A percentile compares a stretch with the other conserved stretches of the same genome.
These are phyloP conservation scores for Zaprionus lachaisei DNA, from an alignment of 1,140 invertebrate species.

Conservation along the genomic window DNA sequence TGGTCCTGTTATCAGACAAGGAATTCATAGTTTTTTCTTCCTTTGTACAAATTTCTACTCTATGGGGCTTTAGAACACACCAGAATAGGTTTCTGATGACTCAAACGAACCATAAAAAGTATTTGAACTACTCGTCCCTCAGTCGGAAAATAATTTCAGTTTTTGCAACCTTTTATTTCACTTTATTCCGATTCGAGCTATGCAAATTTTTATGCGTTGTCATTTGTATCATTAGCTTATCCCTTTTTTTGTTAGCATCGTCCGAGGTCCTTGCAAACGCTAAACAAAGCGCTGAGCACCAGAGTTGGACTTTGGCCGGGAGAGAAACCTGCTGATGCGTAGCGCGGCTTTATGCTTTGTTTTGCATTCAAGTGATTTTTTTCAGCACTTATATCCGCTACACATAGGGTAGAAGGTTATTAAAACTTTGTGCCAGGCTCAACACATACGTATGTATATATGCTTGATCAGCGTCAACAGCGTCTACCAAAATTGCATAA, in stretches of 20 bases:
- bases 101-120: slow-evolving; percentile 17
- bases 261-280: neutral
- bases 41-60: slow-evolving; percentile 10
- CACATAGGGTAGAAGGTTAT: no score
- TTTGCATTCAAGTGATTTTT: slow-evolving; percentile 53
- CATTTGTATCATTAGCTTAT: slow-evolving; percentile 55
- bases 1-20: neutral
- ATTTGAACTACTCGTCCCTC: slow-evolving; percentile 23
- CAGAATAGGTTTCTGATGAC: slow-evolving; percentile 19
- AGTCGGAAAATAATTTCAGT: slow-evolving; percentile 21
- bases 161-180: slow-evolving; percentile 31
- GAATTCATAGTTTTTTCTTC: neutral
- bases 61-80: slow-evolving; percentile 7
- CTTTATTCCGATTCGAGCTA: slow-evolving; percentile 31
- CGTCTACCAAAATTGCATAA: no score
- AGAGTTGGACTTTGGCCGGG: slow-evolving; percentile 27
- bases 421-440: no score
- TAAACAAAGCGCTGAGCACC: slow-evolving; percentile 29
- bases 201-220: slow-evolving; percentile 54
- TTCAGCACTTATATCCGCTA: neutral
- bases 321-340: slow-evolving; percentile 36
- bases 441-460: no score
- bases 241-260: slow-evolving; percentile 22
- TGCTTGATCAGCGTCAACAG: no score
- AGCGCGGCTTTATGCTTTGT: slow-evolving; percentile 51